A percentile compares a stretch with the other conserved stretches of the same genome.
phyloP scores from a whole-genome alignment of 23 tunicate species.

The Halocynthia roretzi region DNA sequence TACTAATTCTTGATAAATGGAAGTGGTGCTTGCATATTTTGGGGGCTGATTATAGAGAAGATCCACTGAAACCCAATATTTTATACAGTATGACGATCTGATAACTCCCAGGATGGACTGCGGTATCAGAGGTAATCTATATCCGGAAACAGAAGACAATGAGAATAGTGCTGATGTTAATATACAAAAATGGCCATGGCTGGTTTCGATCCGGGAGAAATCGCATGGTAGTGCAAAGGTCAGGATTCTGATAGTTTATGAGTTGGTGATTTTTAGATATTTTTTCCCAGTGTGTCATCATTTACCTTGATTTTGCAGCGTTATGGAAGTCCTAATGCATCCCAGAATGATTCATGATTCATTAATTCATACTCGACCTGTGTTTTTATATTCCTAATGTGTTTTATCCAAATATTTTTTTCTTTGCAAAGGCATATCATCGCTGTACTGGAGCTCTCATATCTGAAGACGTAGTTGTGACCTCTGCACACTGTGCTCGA shows the following conservation, averaged over 20 bases:
- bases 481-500: conserved; percentile 55
- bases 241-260: too few species aligned
- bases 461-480: conserved; percentile 8
- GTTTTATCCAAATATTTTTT: background rate
- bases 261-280: background rate
- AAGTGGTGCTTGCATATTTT: too few species aligned
- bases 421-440: conserved; percentile 22
- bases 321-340: too few species aligned
- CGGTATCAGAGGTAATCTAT: background rate
- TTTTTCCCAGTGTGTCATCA: too few species aligned
- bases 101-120: background rate
- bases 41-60: too few species aligned
- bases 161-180: background rate
- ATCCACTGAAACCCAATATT: too few species aligned
- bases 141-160: background rate
- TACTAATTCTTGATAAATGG: too few species aligned
- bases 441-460: conserved; percentile 48
- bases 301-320: background rate
- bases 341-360: too few species aligned
- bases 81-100: too few species aligned
- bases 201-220: conserved; percentile 34
- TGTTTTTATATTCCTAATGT: too few species aligned
- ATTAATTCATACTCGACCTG: too few species aligned
- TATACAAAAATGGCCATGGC: conserved; percentile 38
- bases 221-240: conserved; percentile 25